Percentiles rank a stretch among this genome's conserved stretches.
phyloP scores from a whole-genome alignment of 2,797 vertebrate genomes.

The Pteropus rufus region DNA sequence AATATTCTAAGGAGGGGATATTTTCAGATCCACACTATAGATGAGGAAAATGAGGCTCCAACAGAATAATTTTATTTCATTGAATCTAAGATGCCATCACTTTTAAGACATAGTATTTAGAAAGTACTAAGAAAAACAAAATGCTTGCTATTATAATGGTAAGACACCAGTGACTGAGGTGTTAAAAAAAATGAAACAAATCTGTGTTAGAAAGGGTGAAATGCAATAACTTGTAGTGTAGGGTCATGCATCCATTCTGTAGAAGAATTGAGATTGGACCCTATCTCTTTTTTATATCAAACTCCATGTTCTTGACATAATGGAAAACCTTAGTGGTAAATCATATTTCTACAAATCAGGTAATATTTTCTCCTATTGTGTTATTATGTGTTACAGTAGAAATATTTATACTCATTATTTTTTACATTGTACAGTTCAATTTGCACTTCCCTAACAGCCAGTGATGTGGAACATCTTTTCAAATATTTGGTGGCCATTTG shows the following conservation, averaged over 20 bases:
- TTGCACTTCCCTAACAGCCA: too few relatives aligned
- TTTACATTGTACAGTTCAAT: too few relatives aligned
- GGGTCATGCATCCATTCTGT: not conserved
- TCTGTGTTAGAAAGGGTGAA: not conserved
- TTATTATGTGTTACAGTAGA: not conserved
- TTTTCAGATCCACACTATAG: not conserved
- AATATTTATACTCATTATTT: not conserved
- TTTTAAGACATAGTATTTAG: not conserved
- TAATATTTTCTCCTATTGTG: not conserved
- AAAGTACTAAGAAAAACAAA: not conserved
- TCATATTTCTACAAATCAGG: not conserved
- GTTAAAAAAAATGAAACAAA: not conserved
- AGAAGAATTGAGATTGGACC: not conserved
- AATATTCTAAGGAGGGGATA: not conserved
- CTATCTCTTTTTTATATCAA: not conserved
- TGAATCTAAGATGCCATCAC: not conserved
- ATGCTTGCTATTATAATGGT: not conserved
- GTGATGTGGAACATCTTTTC: too few relatives aligned
- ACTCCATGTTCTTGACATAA: not conserved
- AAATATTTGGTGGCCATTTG: too few relatives aligned
- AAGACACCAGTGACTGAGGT: not conserved
- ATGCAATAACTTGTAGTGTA: not conserved
- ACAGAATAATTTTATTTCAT: not conserved
- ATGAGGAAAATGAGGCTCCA: constrained; percentile 15
- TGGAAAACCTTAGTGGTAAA: not conserved